A percentile compares a stretch with the other conserved stretches of the same genome.
These are phyloP conservation scores for Tyrannus savana DNA, from an alignment of 2,113 vertebrate genomes.

Conservation along the genomic window DNA sequence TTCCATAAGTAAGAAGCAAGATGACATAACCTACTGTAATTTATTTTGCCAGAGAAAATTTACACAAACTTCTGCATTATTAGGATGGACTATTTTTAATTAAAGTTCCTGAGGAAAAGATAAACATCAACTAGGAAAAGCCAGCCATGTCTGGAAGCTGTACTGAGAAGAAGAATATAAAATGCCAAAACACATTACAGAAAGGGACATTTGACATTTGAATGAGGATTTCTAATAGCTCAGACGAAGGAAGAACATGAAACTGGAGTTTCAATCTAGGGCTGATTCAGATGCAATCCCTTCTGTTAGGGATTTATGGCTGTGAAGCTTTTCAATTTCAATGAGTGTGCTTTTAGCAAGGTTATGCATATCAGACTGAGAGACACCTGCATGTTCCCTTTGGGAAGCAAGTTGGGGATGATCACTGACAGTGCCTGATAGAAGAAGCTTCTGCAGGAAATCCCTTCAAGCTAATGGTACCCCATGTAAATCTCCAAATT, in stretches of 20 bases:
- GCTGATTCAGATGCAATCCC: neutral
- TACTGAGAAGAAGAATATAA: neutral
- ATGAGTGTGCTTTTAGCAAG: neutral
- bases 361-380: neutral
- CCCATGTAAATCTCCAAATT: neutral
- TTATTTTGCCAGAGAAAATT: conserved; percentile 17
- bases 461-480: neutral
- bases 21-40: neutral
- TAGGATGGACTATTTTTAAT: conserved; percentile 25
- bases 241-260: neutral
- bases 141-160: neutral
- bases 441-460: neutral
- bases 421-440: neutral
- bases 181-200: neutral
- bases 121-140: conserved; percentile 8
- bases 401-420: neutral
- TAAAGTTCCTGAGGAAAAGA: conserved; percentile 13
- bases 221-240: neutral
- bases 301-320: neutral
- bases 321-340: neutral
- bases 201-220: conserved; percentile 6
- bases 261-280: neutral
- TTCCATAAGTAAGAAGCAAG: neutral
- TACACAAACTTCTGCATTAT: neutral
- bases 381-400: neutral